A percentile compares a stretch with the other conserved stretches of the same genome.
phyloP scores from a whole-genome alignment of 1,140 invertebrate genomes.

The Cyrtorhinus lividipennis region DNA sequence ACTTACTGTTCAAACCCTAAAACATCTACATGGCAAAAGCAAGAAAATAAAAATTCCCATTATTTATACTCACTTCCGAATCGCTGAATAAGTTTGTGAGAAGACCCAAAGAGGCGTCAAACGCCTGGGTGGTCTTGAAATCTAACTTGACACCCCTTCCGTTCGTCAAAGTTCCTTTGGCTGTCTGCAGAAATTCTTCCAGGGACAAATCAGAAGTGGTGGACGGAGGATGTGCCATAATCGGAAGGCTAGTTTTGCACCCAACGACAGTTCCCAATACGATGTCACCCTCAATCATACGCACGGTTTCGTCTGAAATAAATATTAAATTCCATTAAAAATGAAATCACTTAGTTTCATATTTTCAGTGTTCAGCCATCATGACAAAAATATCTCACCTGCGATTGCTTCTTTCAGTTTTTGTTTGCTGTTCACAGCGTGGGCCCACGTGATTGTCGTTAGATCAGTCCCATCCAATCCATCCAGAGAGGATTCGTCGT shows the following conservation, averaged over 20 bases:
- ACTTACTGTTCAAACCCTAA: too few species aligned
- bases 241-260: conserved; percentile 34
- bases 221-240: conserved; percentile 75
- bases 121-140: conserved; percentile 69
- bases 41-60: conserved; percentile 3
- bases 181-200: conserved; percentile 46
- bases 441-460: too few species aligned
- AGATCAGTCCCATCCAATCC: too few species aligned
- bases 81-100: conserved; percentile 16
- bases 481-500: too few species aligned
- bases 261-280: conserved; percentile 45
- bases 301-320: neutral
- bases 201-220: conserved; percentile 59
- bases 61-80: conserved; percentile 10
- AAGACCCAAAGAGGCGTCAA: conserved; percentile 32
- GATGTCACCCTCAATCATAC: conserved; percentile 83
- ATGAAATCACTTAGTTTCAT: too few species aligned
- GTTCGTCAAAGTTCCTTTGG: neutral
- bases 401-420: too few species aligned
- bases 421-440: too few species aligned
- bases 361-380: too few species aligned
- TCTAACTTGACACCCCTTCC: conserved; percentile 71
- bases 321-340: too few species aligned
- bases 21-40: conserved; percentile 36
- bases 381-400: too few species aligned